Conservation (phyloP, 2,113 vertebrate genomes). For the Nanorana parkeri region DNA sequence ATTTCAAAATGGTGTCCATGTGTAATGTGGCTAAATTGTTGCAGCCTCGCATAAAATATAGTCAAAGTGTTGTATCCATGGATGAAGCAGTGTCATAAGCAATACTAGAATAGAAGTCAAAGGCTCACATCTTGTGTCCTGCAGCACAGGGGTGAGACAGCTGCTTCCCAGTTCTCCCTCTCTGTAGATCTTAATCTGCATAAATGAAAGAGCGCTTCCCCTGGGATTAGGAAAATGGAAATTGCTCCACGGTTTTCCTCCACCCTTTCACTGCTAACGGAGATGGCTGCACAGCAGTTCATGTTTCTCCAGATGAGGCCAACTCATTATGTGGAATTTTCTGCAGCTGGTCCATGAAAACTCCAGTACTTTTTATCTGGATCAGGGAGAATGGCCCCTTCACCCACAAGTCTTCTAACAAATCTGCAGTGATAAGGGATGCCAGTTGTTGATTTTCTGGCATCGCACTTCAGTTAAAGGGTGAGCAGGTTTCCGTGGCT, state of each 20-base stretch:
- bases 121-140: conserved; percentile 47
- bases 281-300: background rate
- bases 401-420: too few relatives aligned
- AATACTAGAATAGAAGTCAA: conserved; percentile 31
- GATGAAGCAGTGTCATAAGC: conserved; percentile 27
- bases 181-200: conserved; percentile 44
- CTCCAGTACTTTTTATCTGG: background rate
- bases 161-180: conserved; percentile 39
- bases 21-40: conserved; percentile 5
- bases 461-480: too few relatives aligned
- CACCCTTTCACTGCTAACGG: conserved; percentile 46
- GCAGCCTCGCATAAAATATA: too few relatives aligned
- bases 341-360: conserved; percentile 2
- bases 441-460: too few relatives aligned
- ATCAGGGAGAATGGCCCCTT: too few relatives aligned
- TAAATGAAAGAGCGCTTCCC: conserved; percentile 50
- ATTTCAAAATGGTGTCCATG: too few relatives aligned
- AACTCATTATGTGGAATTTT: background rate
- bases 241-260: conserved; percentile 31
- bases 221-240: conserved; percentile 51
- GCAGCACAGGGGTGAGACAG: conserved; percentile 48
- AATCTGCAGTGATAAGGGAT: too few relatives aligned
- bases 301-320: conserved; percentile 15
- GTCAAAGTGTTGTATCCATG: background rate
- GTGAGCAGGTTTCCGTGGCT: too few relatives aligned